phyloP scores from a whole-genome alignment of 2,113 vertebrate species.

The Poecile atricapillus region DNA sequence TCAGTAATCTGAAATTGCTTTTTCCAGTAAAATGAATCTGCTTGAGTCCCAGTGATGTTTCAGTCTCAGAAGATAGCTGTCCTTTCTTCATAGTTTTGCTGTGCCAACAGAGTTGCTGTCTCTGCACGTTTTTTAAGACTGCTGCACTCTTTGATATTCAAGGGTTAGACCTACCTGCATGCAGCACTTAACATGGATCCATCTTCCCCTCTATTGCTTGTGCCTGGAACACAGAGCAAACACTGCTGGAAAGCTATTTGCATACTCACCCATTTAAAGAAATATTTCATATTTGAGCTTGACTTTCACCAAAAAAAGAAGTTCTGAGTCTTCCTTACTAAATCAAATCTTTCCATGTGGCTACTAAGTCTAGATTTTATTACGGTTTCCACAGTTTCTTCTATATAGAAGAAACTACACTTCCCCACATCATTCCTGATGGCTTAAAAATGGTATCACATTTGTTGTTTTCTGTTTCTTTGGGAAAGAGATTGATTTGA shows the following conservation, averaged over 20 bases:
- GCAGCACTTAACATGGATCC: neutral
- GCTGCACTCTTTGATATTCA: neutral
- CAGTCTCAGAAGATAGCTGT: neutral
- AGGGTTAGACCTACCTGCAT: neutral
- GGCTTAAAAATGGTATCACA: neutral
- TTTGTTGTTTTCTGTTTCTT: conserved; percentile 1
- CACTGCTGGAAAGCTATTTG: neutral
- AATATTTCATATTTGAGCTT: neutral
- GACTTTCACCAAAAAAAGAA: neutral
- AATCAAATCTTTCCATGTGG: neutral
- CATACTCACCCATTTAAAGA: neutral
- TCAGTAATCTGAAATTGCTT: neutral
- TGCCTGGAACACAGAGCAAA: neutral
- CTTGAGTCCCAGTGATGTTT: neutral
- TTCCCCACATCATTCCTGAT: neutral
- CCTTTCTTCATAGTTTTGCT: neutral
- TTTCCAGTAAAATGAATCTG: neutral
- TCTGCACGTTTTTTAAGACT: neutral
- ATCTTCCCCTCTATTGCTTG: neutral
- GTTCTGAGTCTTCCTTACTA: neutral
- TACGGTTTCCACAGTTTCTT: neutral
- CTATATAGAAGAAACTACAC: neutral
- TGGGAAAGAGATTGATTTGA: neutral
- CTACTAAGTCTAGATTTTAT: neutral
- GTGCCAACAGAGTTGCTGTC: neutral